These are phyloP conservation scores for Auanema sp. DNA, from an alignment of 2,888 invertebrate species.

Conservation along the genomic window DNA sequence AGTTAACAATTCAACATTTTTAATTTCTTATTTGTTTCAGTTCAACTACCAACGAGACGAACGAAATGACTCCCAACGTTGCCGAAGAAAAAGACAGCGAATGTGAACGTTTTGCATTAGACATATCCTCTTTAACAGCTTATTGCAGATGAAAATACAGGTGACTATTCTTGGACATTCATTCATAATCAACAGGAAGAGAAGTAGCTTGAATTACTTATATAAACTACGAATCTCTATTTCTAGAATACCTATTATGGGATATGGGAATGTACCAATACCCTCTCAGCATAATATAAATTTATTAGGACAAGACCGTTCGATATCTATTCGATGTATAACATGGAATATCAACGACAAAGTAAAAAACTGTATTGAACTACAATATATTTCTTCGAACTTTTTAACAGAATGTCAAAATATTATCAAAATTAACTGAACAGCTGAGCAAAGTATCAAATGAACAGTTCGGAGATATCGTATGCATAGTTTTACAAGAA, in stretches of 20 bases:
- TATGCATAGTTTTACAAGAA: slow-evolving; percentile 57
- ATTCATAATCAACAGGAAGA: too few species aligned
- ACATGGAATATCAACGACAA: slow-evolving; percentile 60
- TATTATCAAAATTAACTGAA: slow-evolving; percentile 14
- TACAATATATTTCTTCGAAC: not conserved
- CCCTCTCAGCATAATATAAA: slow-evolving; percentile 36
- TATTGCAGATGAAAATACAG: too few species aligned
- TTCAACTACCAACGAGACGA: too few species aligned
- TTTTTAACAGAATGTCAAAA: slow-evolving; percentile 25
- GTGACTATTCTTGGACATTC: not conserved
- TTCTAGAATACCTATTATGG: slow-evolving; percentile 30
- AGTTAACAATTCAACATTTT: too few species aligned
- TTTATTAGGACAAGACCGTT: slow-evolving; percentile 23
- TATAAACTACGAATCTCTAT: too few species aligned
- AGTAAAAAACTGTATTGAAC: slow-evolving; percentile 13
- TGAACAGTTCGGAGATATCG: slow-evolving; percentile 45
- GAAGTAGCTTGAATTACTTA: too few species aligned
- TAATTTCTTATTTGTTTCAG: too few species aligned
- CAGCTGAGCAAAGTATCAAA: slow-evolving; percentile 9
- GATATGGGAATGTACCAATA: slow-evolving; percentile 42
- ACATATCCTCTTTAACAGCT: too few species aligned
- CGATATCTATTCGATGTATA: slow-evolving; percentile 27
- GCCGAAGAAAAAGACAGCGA: too few species aligned
- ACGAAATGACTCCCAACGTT: too few species aligned
- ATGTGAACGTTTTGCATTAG: too few species aligned